These are phyloP conservation scores for Drosophila sucinea DNA, from an alignment of 1,140 invertebrate genomes.

Conservation along the genomic window DNA sequence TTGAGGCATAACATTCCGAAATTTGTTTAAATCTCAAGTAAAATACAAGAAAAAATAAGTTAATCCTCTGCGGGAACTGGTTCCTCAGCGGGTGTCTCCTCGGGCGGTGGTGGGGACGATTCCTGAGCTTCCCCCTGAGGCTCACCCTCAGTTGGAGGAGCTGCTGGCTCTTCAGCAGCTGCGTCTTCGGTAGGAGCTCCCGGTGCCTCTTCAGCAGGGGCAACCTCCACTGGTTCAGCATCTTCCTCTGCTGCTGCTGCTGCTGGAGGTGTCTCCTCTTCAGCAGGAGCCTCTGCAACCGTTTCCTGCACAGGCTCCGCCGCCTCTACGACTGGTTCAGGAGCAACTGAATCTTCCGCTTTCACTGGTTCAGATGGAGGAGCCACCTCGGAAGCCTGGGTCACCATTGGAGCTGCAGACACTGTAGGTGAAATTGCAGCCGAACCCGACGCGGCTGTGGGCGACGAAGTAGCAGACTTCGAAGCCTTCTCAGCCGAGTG, in stretches of 20 bases:
- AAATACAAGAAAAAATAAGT: conserved; percentile 33
- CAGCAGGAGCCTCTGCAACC: not conserved
- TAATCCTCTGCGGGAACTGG: conserved; percentile 19
- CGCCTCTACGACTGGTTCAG: not conserved
- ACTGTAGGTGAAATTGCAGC: not conserved
- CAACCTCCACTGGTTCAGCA: not conserved
- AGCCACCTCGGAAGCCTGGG: not conserved
- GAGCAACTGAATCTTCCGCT: not conserved
- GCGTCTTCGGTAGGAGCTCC: not conserved
- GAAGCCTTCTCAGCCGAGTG: not conserved
- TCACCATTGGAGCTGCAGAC: not conserved
- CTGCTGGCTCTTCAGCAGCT: not conserved
- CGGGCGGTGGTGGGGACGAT: conserved; percentile 4
- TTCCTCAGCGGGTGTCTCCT: conserved; percentile 1
- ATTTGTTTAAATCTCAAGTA: conserved; percentile 23
- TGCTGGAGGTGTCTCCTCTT: conserved; percentile 8
- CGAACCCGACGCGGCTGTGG: not conserved
- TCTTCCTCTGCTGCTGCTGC: conserved; percentile 11
- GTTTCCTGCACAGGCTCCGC: not conserved
- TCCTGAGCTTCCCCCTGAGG: not conserved
- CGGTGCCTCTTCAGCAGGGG: conserved; percentile 15
- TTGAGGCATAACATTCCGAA: conserved; percentile 4
- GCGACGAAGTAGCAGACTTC: not conserved
- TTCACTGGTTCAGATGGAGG: not conserved
- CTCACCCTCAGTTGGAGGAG: not conserved